Evolutionary conservation across 2,797 vertebrate genomes (phyloP).

Genomic region (Gila robusta): DNA sequence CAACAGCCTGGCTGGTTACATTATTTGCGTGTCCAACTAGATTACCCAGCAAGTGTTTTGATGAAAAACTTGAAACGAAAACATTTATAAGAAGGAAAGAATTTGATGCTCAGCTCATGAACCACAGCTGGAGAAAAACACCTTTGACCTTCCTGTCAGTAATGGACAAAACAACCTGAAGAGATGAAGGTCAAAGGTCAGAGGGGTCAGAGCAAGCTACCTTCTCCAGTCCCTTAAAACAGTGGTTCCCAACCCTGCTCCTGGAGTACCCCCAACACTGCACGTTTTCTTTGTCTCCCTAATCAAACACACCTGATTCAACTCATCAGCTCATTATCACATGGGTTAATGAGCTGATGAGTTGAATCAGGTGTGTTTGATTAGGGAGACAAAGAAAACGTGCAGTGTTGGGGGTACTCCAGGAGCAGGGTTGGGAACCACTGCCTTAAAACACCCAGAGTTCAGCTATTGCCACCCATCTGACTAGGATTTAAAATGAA

Average conservation of each 20-base stretch:
- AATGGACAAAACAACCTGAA: slow-evolving; percentile 23
- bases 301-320: too few relatives aligned
- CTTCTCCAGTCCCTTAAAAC: slow-evolving; percentile 4
- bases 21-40: slow-evolving; percentile 30
- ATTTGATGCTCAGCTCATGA: slow-evolving; percentile 14
- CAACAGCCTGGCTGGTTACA: slow-evolving; percentile 24
- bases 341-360: too few relatives aligned
- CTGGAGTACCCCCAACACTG: too few relatives aligned
- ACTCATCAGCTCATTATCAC: too few relatives aligned
- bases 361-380: too few relatives aligned
- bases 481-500: not conserved
- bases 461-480: slow-evolving; percentile 1
- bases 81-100: not conserved
- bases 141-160: slow-evolving; percentile 38
- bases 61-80: slow-evolving; percentile 22
- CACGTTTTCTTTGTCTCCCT: too few relatives aligned
- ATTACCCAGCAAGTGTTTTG: slow-evolving; percentile 25
- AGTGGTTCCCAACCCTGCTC: too few relatives aligned
- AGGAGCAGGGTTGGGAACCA: too few relatives aligned
- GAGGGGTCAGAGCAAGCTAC: slow-evolving; percentile 1
- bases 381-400: too few relatives aligned
- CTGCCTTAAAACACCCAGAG: not conserved
- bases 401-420: too few relatives aligned
- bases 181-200: slow-evolving; percentile 32
- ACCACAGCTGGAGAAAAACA: slow-evolving; percentile 14